phyloP scores from a whole-genome alignment of 92 coral and sea anemone species.

The Bergia puertoricense region DNA sequence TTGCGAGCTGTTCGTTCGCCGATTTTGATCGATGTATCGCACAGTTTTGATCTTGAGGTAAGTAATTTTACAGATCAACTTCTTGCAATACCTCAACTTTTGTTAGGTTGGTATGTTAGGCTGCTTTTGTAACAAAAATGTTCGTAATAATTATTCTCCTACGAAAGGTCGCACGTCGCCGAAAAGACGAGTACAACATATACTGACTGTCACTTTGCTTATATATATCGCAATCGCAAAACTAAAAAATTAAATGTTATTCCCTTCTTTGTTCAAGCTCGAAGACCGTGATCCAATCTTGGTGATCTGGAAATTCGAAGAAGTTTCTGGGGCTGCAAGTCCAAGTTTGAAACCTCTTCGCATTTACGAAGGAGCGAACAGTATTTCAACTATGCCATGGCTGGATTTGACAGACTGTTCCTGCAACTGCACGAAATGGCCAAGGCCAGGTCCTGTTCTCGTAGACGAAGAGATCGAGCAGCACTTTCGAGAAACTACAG shows the following conservation, averaged over 20 bases:
- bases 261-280: background rate
- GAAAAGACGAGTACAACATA: slow-evolving; percentile 3
- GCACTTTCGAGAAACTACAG: too few relatives aligned
- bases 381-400: too few relatives aligned
- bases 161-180: slow-evolving; percentile 1
- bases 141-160: background rate
- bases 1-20: background rate
- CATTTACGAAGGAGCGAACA: background rate
- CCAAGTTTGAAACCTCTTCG: background rate
- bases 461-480: too few relatives aligned
- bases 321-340: background rate
- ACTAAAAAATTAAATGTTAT: background rate
- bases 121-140: background rate
- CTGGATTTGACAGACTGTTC: too few relatives aligned
- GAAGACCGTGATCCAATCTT: slow-evolving; percentile 10
- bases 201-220: background rate
- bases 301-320: slow-evolving; percentile 4
- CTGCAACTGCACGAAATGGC: too few relatives aligned
- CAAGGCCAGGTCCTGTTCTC: too few relatives aligned
- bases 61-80: background rate
- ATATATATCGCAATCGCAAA: slow-evolving; percentile 4
- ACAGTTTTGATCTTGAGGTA: background rate
- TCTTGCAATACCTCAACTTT: slow-evolving; percentile 7
- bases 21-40: background rate
- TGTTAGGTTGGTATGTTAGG: background rate